A percentile compares a stretch with the other conserved stretches of the same genome.
phyloP scores from a whole-genome alignment of 2,888 invertebrate genomes.

The Digitonthophagus gazella region DNA sequence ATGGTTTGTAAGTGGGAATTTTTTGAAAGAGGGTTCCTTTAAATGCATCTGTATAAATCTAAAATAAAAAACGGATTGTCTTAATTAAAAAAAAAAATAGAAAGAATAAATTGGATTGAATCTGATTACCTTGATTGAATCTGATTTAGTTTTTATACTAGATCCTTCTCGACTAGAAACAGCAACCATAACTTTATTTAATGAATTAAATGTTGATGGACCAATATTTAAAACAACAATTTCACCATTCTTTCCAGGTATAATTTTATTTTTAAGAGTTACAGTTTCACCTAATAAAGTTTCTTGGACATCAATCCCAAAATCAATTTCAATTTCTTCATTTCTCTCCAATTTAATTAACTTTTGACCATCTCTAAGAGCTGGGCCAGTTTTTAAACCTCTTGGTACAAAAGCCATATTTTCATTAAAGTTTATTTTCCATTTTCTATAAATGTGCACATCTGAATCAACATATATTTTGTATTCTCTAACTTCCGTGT shows the following conservation, averaged over 20 bases:
- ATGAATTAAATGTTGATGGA: too few species aligned
- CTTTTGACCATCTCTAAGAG: slow-evolving; percentile 46
- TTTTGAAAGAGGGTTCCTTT: slow-evolving; percentile 55
- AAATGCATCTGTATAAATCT: slow-evolving; percentile 52
- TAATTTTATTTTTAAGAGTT: slow-evolving; percentile 38
- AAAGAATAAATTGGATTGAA: too few species aligned
- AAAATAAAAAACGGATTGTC: slow-evolving; percentile 32
- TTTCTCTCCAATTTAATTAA: slow-evolving; percentile 40
- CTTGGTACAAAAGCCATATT: slow-evolving; percentile 44
- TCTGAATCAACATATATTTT: slow-evolving; percentile 34
- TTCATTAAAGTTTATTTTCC: slow-evolving; percentile 38
- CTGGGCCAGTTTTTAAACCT: slow-evolving; percentile 44
- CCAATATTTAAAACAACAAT: slow-evolving; percentile 46
- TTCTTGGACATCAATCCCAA: slow-evolving; percentile 34
- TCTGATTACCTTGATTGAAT: slow-evolving; percentile 50
- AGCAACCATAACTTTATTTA: slow-evolving; percentile 42
- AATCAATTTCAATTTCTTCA: slow-evolving; percentile 32
- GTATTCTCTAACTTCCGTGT: slow-evolving; percentile 34
- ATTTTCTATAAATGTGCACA: slow-evolving; percentile 38
- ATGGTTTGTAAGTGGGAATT: slow-evolving; percentile 53
- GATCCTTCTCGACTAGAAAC: slow-evolving; percentile 47
- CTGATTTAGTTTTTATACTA: slow-evolving; percentile 42
- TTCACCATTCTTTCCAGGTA: slow-evolving; percentile 43
- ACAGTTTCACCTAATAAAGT: slow-evolving; percentile 38
- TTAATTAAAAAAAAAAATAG: neutral